Evolutionary conservation across 2,888 invertebrate species (phyloP), one percentile per base, ranked within the genome.

Genomic region (Ophioninae sp.): DNA sequence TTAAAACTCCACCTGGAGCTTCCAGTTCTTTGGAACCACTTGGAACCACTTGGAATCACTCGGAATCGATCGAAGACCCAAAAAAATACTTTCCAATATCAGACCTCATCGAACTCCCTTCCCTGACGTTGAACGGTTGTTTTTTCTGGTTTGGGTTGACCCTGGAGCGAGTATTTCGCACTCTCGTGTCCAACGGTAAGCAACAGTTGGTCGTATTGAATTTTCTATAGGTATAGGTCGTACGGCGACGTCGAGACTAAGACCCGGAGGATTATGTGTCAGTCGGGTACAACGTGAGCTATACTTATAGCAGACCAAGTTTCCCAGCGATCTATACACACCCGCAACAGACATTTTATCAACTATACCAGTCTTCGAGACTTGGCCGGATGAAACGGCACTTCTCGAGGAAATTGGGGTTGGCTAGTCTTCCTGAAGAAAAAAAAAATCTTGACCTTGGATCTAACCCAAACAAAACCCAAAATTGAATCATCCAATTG

Each of bases 341-440:
- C 68, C 77, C 80, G 77, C 76, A 44, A 74, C 73, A 61, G 78
- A 77, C 65, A 67, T 65, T 77, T 83, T 77, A 68, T 51, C 77
- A 23, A 39, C 59, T 71, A 72, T 59, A 73, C 51, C 63, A 30
- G 9, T 20, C 30, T 30, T 30, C 30, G 30, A 30, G 30, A 30
- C 30, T 30, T 30, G 30, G 89, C 89, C 87, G 88, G 88, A 89
- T 88, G 88, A 88, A 87, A 89, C 82, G 88, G 87, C 86, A 85
- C 81, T 87, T 86, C 86, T 73, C 81, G 79, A 71, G 30, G 64
- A 51, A 72, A 30, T 30, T 30, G 75, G n/a, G 81, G 23, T 83
- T 72, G 79, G 23, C 63, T 56, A 65, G 58, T 13, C 58, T 59
- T 41, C 20, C 64, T 44, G 44, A 77, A 82, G 85, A 69, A 74